Percentiles rank a stretch among this genome's conserved stretches.
These are phyloP conservation scores for Cremastinae sp. DNA, from an alignment of 2,888 invertebrate species.

Conservation along the genomic window DNA sequence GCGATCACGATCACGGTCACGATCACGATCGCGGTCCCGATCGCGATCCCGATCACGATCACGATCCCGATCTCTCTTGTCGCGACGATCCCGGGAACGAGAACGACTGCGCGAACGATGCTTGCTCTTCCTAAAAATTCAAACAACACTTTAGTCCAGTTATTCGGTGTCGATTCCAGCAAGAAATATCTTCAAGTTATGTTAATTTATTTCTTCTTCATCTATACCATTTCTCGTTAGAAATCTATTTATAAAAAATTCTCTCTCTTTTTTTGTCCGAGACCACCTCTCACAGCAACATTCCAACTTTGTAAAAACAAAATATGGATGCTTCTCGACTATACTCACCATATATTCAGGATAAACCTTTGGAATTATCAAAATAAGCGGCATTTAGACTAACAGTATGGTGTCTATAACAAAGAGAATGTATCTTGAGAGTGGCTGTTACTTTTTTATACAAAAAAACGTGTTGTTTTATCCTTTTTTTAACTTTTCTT, in stretches of 20 bases:
- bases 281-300: slow-evolving; percentile 57
- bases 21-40: slow-evolving; percentile 62
- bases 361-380: slow-evolving; percentile 79
- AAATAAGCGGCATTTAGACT: slow-evolving; percentile 80
- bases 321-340: slow-evolving; percentile 60
- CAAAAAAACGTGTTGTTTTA: slow-evolving; percentile 31
- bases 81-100: slow-evolving; percentile 81
- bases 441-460: slow-evolving; percentile 67
- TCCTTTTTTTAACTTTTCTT: slow-evolving; percentile 14
- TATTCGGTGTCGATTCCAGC: neutral
- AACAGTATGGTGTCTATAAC: slow-evolving; percentile 80
- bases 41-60: slow-evolving; percentile 64
- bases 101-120: slow-evolving; percentile 78
- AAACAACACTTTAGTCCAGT: too few relatives aligned
- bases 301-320: slow-evolving; percentile 57
- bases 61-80: slow-evolving; percentile 67
- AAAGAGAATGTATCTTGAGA: slow-evolving; percentile 79
- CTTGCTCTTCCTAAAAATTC: slow-evolving; percentile 79
- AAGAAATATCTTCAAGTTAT: slow-evolving; percentile 38
- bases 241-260: neutral
- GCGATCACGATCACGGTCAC: slow-evolving; percentile 74
- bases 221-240: neutral
- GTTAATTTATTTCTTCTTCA: slow-evolving; percentile 1
- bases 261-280: neutral
- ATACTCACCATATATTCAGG: slow-evolving; percentile 77